Conservation (phyloP, 2,888 invertebrate genomes). For the Drosophila tanythrix region DNA sequence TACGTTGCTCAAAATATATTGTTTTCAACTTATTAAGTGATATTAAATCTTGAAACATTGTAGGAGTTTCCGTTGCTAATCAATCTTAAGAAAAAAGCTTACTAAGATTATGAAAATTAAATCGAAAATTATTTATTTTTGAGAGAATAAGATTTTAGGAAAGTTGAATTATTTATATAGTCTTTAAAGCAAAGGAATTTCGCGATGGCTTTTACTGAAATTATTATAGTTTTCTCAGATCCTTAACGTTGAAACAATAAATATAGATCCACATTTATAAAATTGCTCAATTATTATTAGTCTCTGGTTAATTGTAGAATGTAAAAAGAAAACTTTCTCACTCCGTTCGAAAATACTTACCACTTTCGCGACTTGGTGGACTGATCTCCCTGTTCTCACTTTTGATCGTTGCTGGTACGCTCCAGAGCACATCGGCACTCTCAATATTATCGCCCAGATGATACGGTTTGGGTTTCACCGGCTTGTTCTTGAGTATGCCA, state of each 20-base stretch:
- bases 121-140: not conserved
- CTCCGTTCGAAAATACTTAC: slow-evolving; percentile 43
- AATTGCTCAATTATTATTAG: not conserved
- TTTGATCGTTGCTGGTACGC: slow-evolving; percentile 84
- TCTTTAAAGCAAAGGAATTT: not conserved
- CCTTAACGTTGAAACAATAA: not conserved
- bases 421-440: slow-evolving; percentile 85
- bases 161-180: not conserved
- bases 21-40: not conserved
- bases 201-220: not conserved
- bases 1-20: not conserved
- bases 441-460: slow-evolving; percentile 89
- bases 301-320: not conserved
- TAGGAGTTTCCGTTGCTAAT: not conserved
- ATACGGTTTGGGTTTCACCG: slow-evolving; percentile 90
- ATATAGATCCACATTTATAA: not conserved
- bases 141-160: not conserved
- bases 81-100: not conserved
- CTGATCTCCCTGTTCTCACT: slow-evolving; percentile 70
- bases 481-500: slow-evolving; percentile 91
- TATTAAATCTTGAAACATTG: not conserved
- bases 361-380: slow-evolving; percentile 48
- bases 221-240: not conserved
- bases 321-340: not conserved
- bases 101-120: not conserved